A percentile compares a stretch with the other conserved stretches of the same genome.
Evolutionary conservation across 2,797 vertebrate genomes (phyloP).

Genomic region (Ctenopoma kingsleyae): DNA sequence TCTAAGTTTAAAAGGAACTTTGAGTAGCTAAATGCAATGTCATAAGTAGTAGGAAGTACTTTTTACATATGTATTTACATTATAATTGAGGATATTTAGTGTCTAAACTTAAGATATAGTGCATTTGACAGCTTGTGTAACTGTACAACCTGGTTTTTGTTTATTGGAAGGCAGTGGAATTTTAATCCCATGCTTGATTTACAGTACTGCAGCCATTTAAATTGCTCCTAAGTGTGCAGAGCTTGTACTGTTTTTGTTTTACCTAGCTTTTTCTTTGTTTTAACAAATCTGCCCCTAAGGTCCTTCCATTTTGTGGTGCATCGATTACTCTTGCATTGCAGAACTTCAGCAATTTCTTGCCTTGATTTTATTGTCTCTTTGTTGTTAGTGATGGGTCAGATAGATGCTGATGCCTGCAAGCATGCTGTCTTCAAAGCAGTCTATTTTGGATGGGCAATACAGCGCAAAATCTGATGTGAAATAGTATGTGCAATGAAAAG

Average conservation of each 20-base stretch:
- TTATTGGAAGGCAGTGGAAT: slow-evolving; percentile 1
- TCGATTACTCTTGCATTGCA: slow-evolving; percentile 49
- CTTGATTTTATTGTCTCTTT: slow-evolving; percentile 49
- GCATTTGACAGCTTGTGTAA: slow-evolving; percentile 23
- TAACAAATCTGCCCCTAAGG: slow-evolving; percentile 49
- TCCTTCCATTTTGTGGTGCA: slow-evolving; percentile 50
- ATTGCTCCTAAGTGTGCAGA: slow-evolving; percentile 30
- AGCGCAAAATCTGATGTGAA: slow-evolving; percentile 22
- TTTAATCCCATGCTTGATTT: slow-evolving; percentile 31
- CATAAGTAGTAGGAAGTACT: slow-evolving; percentile 2
- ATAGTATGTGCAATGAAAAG: slow-evolving; percentile 14
- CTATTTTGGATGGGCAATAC: slow-evolving; percentile 31
- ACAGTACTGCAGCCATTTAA: slow-evolving; percentile 30
- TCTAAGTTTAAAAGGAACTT: slow-evolving; percentile 51
- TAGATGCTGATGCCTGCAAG: slow-evolving; percentile 35
- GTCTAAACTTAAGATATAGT: not conserved
- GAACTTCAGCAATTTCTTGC: slow-evolving; percentile 44
- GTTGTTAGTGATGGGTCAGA: slow-evolving; percentile 45
- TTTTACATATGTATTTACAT: slow-evolving; percentile 6
- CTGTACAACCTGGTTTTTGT: slow-evolving; percentile 21
- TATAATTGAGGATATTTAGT: slow-evolving; percentile 12
- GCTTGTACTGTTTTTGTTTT: slow-evolving; percentile 36
- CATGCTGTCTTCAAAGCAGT: slow-evolving; percentile 11
- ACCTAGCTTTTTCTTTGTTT: slow-evolving; percentile 46
- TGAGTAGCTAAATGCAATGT: slow-evolving; percentile 23